Conservation (phyloP, 2,797 vertebrate genomes). For the Aratinga solstitialis region DNA sequence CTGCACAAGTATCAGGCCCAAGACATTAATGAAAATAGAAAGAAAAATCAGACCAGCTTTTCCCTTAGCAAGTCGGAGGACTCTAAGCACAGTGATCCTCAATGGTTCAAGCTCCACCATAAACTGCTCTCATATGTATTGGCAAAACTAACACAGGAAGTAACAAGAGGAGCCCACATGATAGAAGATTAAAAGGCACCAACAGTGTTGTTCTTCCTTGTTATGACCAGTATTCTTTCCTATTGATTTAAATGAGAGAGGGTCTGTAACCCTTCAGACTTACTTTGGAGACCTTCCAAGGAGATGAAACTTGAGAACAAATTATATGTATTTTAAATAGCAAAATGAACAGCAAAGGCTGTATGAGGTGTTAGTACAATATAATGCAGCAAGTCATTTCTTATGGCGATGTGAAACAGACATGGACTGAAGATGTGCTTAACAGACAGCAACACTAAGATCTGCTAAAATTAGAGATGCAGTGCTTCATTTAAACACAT, state of each 20-base stretch:
- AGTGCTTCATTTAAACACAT: not conserved
- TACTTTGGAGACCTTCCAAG: not conserved
- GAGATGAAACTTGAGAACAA: not conserved
- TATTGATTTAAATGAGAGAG: not conserved
- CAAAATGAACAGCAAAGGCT: not conserved
- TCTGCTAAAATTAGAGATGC: not conserved
- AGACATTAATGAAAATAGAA: not conserved
- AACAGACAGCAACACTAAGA: not conserved
- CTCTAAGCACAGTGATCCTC: not conserved
- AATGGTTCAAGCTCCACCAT: accelerated
- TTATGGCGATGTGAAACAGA: not conserved
- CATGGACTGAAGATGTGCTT: not conserved
- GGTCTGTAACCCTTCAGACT: not conserved
- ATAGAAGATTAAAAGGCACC: not conserved
- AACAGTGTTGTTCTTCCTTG: accelerated
- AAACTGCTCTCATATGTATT: not conserved
- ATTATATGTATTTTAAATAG: not conserved
- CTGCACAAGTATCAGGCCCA: not conserved
- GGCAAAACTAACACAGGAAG: not conserved
- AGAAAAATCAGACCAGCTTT: not conserved
- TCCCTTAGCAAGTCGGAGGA: not conserved
- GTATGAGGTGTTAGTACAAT: accelerated
- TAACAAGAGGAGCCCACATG: not conserved
- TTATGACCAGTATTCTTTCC: not conserved
- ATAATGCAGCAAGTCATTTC: not conserved